These are phyloP conservation scores for Torymus tubicola DNA, from an alignment of 2,888 invertebrate species.

Conservation along the genomic window DNA sequence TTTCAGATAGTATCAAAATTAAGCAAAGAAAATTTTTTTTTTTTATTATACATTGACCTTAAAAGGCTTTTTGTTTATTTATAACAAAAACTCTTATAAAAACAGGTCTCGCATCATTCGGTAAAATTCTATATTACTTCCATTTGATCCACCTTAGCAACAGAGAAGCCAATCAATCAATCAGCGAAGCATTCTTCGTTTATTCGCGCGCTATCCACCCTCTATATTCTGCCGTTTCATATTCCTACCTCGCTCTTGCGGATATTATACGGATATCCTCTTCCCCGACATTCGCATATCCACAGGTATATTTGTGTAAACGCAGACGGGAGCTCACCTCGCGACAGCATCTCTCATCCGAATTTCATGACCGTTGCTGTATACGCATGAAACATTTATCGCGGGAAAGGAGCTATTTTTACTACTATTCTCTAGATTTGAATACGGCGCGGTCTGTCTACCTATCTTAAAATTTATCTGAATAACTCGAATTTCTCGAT, in stretches of 20 bases:
- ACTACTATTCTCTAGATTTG: not conserved
- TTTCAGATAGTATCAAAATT: no score
- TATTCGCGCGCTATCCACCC: not conserved
- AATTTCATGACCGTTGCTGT: not conserved
- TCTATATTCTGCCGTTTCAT: not conserved
- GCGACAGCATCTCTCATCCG: not conserved
- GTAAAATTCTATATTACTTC: no score
- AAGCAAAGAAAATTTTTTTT: no score
- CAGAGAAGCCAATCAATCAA: not conserved
- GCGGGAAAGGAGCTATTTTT: not conserved
- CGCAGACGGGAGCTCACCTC: not conserved
- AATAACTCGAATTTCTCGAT: no score
- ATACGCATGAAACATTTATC: not conserved
- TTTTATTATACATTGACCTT: no score
- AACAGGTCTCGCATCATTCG: no score
- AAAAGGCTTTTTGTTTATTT: no score
- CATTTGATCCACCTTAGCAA: no score
- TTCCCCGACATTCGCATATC: constrained; percentile 8
- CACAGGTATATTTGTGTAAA: constrained; percentile 14
- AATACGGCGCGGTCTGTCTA: no score
- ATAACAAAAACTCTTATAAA: no score
- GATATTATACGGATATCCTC: constrained; percentile 23
- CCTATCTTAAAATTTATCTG: no score
- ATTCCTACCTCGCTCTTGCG: not conserved
- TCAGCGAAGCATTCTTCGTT: constrained; percentile 1